Conservation (phyloP, 2,113 vertebrate genomes). For the Nymphicus hollandicus region DNA sequence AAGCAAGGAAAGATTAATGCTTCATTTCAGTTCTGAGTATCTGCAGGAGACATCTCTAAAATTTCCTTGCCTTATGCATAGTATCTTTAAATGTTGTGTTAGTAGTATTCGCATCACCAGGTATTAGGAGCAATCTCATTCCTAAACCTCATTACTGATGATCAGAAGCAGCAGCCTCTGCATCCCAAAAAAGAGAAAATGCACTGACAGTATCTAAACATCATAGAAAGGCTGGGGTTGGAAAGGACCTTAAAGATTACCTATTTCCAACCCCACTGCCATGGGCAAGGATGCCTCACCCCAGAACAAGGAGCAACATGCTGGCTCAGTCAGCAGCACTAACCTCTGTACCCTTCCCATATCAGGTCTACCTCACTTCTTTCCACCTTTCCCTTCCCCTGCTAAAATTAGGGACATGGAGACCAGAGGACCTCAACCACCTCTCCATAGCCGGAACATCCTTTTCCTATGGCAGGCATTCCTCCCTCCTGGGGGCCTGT, state of each 20-base stretch:
- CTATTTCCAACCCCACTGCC: neutral
- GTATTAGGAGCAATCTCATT: neutral
- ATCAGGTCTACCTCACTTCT: neutral
- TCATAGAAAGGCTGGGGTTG: neutral
- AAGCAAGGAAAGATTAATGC: neutral
- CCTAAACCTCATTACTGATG: neutral
- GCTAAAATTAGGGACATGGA: neutral
- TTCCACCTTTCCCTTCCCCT: neutral
- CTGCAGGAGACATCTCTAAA: neutral
- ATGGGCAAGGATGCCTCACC: neutral
- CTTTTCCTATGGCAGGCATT: neutral
- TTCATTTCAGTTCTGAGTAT: neutral
- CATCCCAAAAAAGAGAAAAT: neutral
- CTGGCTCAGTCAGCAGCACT: neutral
- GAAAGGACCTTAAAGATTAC: neutral
- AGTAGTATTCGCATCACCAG: neutral
- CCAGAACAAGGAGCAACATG: neutral
- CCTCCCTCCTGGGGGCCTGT: neutral
- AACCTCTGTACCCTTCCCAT: neutral
- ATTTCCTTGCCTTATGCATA: neutral
- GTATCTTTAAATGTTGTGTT: neutral
- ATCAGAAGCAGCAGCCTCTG: neutral
- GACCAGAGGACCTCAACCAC: neutral
- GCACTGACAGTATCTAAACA: neutral
- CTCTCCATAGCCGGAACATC: neutral